Percentiles rank a stretch among this genome's conserved stretches.
Conservation (phyloP, 2,797 vertebrate species). For the Acanthiza pusilla region DNA sequence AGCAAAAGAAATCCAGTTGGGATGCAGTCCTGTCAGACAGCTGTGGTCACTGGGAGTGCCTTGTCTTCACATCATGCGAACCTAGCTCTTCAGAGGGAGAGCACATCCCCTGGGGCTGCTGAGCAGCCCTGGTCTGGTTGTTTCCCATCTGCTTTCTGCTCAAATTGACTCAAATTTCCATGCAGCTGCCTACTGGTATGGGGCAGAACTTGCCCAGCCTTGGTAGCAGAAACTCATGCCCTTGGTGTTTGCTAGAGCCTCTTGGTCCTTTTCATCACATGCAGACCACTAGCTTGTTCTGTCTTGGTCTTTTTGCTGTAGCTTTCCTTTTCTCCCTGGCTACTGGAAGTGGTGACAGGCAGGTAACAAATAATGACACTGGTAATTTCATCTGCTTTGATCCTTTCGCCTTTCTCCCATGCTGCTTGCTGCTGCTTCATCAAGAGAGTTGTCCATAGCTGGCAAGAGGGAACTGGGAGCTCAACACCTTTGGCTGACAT, state of each 20-base stretch:
- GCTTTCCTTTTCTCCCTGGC: neutral
- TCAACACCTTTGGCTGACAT: neutral
- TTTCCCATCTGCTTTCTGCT: neutral
- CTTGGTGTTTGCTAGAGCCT: neutral
- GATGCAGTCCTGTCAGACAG: neutral
- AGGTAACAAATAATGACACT: neutral
- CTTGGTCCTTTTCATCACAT: accelerated
- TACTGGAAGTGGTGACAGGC: neutral
- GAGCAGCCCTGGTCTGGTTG: accelerated
- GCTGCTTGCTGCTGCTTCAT: neutral
- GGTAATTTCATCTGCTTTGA: neutral
- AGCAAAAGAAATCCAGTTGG: accelerated
- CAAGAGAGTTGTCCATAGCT: neutral
- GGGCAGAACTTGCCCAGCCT: neutral
- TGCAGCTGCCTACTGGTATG: accelerated
- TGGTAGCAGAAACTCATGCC: neutral
- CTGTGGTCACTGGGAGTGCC: neutral
- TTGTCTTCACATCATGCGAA: accelerated
- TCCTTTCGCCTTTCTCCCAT: neutral
- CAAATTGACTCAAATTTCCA: neutral
- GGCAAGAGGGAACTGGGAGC: neutral
- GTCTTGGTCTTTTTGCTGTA: neutral
- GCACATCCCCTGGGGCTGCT: accelerated
- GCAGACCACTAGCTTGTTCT: neutral
- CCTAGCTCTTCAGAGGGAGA: neutral